A percentile compares a stretch with the other conserved stretches of the same genome.
These are phyloP conservation scores for Mixornis gularis DNA, from an alignment of 2,113 vertebrate species.

Conservation along the genomic window DNA sequence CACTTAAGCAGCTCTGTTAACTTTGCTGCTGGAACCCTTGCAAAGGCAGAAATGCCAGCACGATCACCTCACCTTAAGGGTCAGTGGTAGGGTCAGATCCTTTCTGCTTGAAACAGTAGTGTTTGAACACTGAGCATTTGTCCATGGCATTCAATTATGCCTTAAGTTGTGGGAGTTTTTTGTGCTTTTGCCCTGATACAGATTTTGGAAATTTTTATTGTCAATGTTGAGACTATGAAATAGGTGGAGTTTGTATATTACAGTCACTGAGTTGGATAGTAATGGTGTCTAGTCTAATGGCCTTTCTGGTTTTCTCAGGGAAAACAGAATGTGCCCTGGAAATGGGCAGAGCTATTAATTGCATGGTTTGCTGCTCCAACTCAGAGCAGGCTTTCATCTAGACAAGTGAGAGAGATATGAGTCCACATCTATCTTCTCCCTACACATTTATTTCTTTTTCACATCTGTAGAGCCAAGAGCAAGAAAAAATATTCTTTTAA, in stretches of 20 bases:
- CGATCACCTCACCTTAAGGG: not conserved
- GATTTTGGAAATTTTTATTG: not conserved
- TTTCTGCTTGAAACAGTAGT: not conserved
- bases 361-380: not conserved
- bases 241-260: not conserved
- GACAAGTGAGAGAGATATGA: not conserved
- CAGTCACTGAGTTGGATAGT: not conserved
- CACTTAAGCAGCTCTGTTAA: not conserved
- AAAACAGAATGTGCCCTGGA: not conserved
- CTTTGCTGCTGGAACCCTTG: not conserved
- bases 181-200: rapidly evolving
- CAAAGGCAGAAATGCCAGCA: not conserved
- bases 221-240: not conserved
- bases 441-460: not conserved
- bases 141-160: not conserved
- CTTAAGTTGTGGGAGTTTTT: rapidly evolving
- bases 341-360: not conserved
- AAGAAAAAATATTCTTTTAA: not conserved
- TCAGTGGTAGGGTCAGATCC: not conserved
- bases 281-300: not conserved
- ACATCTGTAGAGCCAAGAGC: not conserved
- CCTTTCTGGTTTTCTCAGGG: not conserved
- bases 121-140: rapidly evolving
- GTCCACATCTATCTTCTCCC: not conserved
- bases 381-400: not conserved